These are phyloP conservation scores for Yponomeuta cagnagella DNA, from an alignment of 2,888 invertebrate genomes.

Conservation along the genomic window DNA sequence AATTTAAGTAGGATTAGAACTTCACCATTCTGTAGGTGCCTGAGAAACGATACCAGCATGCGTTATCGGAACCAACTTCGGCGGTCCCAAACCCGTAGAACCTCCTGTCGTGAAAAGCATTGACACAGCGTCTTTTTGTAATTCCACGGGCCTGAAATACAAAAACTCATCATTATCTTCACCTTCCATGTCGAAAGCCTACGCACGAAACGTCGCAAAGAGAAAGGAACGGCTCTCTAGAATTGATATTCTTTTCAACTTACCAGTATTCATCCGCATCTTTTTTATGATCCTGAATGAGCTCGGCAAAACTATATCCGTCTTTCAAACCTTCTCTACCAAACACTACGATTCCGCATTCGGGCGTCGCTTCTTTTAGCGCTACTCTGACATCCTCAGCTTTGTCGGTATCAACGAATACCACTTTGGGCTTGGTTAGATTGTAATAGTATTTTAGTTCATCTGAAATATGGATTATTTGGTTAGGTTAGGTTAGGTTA, in stretches of 20 bases:
- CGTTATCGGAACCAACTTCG: not conserved
- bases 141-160: constrained; percentile 3
- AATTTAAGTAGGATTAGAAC: not conserved
- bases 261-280: not conserved
- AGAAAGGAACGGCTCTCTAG: no score
- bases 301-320: not conserved
- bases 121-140: not conserved
- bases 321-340: not conserved
- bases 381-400: constrained; percentile 1
- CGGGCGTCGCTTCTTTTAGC: not conserved
- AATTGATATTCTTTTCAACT: not conserved
- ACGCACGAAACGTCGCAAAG: no score
- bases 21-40: constrained; percentile 5
- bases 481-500: not conserved
- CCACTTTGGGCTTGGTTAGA: constrained; percentile 1
- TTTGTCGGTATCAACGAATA: constrained; percentile 5
- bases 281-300: not conserved
- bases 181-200: no score
- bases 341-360: not conserved
- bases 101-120: constrained; percentile 7
- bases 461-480: not conserved
- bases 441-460: constrained; percentile 7
- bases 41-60: constrained; percentile 6
- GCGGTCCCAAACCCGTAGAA: constrained; percentile 7
- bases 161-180: not conserved